Evolutionary conservation across 2,888 invertebrate species (phyloP).

Genomic region (Polietes domitor): DNA sequence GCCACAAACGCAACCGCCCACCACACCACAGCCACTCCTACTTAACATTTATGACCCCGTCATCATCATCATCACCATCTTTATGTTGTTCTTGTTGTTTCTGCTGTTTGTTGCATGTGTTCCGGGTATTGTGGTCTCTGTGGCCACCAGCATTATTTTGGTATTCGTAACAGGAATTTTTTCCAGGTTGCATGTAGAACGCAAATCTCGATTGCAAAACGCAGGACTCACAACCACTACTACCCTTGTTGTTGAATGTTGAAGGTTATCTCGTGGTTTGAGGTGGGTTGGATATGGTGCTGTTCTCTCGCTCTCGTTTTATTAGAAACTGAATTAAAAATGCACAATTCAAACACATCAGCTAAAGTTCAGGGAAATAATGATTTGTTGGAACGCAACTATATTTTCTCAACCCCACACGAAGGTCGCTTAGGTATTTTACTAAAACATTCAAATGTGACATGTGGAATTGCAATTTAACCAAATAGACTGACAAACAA

Average conservation of each 20-base stretch:
- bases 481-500: too few species aligned
- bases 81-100: conserved; percentile 19
- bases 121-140: conserved; percentile 36
- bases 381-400: too few species aligned
- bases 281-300: background rate
- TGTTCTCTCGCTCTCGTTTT: background rate
- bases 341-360: background rate
- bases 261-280: background rate
- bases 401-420: too few species aligned
- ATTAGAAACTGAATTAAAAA: background rate
- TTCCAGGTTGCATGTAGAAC: conserved; percentile 16
- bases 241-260: background rate
- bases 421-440: too few species aligned
- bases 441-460: too few species aligned
- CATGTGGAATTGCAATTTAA: too few species aligned
- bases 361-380: background rate
- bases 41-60: background rate
- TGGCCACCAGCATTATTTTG: background rate
- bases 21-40: background rate
- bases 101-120: conserved; percentile 7
- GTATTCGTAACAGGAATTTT: background rate
- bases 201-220: conserved; percentile 4
- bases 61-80: conserved; percentile 25
- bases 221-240: background rate
- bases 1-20: background rate